These are phyloP conservation scores for Trimorus sp. DNA, from an alignment of 2,888 invertebrate species.

Conservation along the genomic window DNA sequence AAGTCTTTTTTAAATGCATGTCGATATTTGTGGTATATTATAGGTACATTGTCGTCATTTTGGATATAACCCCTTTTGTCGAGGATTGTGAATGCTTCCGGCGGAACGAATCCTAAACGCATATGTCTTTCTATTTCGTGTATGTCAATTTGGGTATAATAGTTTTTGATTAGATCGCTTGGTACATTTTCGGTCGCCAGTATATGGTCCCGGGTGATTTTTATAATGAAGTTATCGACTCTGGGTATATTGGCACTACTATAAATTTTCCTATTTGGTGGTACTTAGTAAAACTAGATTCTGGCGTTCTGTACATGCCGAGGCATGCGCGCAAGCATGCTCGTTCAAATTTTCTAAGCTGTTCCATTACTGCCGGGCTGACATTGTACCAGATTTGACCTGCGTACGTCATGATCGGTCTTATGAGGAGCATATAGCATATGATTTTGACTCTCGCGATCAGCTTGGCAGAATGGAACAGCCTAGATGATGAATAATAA, in stretches of 20 bases:
- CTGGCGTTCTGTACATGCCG: too few species aligned
- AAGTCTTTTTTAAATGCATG: too few species aligned
- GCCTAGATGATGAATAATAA: slow-evolving; percentile 15
- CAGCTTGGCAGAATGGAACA: slow-evolving; percentile 45
- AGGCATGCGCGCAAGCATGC: slow-evolving; percentile 41
- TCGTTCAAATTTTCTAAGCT: slow-evolving; percentile 39
- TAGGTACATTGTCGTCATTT: slow-evolving; percentile 19
- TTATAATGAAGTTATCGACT: too few species aligned
- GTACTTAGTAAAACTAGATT: too few species aligned
- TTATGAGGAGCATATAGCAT: slow-evolving; percentile 16
- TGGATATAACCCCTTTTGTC: slow-evolving; percentile 23
- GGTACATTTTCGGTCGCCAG: too few species aligned
- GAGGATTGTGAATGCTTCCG: slow-evolving; percentile 23
- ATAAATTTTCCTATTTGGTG: too few species aligned
- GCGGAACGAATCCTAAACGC: slow-evolving; percentile 7
- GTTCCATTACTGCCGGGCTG: slow-evolving; percentile 52
- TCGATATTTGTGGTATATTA: too few species aligned
- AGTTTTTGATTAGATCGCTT: too few species aligned
- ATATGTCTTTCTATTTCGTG: neutral
- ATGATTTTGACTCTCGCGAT: slow-evolving; percentile 7
- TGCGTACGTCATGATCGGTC: slow-evolving; percentile 12
- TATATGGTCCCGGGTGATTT: too few species aligned
- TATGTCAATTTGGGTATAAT: neutral
- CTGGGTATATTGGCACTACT: too few species aligned
- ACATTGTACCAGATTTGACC: slow-evolving; percentile 22